These are phyloP conservation scores for Spheniscus mendiculus DNA, from an alignment of 2,113 vertebrate genomes.

Conservation along the genomic window DNA sequence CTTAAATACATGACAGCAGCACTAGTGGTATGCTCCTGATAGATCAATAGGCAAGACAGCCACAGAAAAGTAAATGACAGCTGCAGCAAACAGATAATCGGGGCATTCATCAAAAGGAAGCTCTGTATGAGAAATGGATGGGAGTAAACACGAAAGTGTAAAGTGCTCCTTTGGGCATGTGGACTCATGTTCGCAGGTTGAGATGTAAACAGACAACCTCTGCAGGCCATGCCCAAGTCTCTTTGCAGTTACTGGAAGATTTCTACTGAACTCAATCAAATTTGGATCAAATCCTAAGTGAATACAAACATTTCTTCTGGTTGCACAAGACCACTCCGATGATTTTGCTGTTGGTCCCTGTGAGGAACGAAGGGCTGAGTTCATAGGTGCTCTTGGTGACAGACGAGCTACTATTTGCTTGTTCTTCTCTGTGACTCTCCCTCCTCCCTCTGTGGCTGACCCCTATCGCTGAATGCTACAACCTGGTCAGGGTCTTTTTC, in stretches of 20 bases:
- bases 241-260: not conserved
- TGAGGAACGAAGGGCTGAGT: fast-evolving
- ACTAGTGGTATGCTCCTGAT: not conserved
- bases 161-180: not conserved
- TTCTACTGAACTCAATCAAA: not conserved
- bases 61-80: not conserved
- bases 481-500: not conserved
- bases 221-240: not conserved
- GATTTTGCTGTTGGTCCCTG: not conserved
- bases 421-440: not conserved
- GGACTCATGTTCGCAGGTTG: not conserved
- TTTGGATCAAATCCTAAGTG: not conserved
- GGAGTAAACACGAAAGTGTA: not conserved
- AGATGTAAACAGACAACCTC: not conserved
- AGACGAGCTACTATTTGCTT: not conserved
- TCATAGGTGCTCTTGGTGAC: not conserved
- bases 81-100: not conserved
- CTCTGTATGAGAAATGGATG: not conserved
- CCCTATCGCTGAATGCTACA: not conserved
- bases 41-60: not conserved
- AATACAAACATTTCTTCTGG: not conserved
- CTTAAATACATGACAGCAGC: not conserved
- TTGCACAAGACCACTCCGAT: not conserved
- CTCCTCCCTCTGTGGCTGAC: not conserved
- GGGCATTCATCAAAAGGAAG: not conserved